Base-by-base conservation (phyloP, 2,888 invertebrate species). In the Apomyelois bistriatella region DNA sequence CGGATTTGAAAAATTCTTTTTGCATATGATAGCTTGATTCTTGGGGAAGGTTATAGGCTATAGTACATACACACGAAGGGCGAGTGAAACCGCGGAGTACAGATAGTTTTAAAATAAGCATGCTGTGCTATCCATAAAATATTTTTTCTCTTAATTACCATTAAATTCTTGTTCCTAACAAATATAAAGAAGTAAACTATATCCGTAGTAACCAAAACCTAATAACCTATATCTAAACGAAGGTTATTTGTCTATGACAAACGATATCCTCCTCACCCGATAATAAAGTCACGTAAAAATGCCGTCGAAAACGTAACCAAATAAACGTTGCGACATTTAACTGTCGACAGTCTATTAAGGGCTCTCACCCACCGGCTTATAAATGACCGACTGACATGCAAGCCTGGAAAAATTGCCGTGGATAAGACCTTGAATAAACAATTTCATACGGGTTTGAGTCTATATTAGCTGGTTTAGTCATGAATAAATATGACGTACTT, bases 301-400 rank as follows among this genome's bases (percentile, higher is more conserved):
- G 76, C 70, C 67, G 68, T 65, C 66, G 66, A 66, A 66, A 76
- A 76, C 62, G 74, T 77, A 74, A 74, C 75, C 78, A 79, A 83
- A 85, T 85, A 88, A 85, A 82, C 77, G 77, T 59, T 65, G 81
- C 82, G 90, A 90, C 90, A 89, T 87, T 88, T 85, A 80, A 76
- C 85, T 88, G 90, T 90, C 90, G 79, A 66, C 89, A 72, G 85
- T 73, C 88, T 89, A 87, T 89, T 87, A 90, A 84, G 83, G 85
- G 82, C 82, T 80, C 84, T 82, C 84, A 76, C 80, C 76, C 75
- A 70, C 64, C 68, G 68, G 66, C 71, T 85, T 85, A 89, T 85
- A 84, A 90, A 90, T 82, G 82, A 79, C 66, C 70, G 52, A 55
- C 65, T 76, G 66, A 69, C 90, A 90, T 89, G 90, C 90, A 72